Conservation (phyloP, 2,888 invertebrate genomes). For the Molanna angustata region DNA sequence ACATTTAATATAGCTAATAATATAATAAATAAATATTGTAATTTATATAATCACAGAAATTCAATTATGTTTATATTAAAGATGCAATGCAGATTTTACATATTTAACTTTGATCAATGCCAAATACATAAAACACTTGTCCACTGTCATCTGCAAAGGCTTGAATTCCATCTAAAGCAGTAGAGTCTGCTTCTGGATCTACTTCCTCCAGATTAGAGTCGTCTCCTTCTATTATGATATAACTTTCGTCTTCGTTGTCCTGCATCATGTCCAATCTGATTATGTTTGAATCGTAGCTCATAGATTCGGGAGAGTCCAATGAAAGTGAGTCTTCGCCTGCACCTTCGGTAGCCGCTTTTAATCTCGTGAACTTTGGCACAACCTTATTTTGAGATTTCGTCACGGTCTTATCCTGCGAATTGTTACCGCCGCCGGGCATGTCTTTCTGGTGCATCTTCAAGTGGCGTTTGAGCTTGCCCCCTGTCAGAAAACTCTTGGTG, state of each 20-base stretch:
- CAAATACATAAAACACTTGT: conserved; percentile 18
- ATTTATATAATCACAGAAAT: too few relatives aligned
- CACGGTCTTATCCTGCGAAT: not conserved
- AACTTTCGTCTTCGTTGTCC: conserved; percentile 25
- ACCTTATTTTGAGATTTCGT: conserved; percentile 9
- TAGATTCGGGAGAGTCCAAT: not conserved
- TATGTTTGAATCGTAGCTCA: conserved; percentile 1
- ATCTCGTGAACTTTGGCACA: conserved; percentile 14
- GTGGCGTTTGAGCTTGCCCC: conserved; percentile 40
- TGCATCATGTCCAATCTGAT: conserved; percentile 7
- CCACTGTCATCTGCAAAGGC: conserved; percentile 22
- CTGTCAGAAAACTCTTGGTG: conserved; percentile 39
- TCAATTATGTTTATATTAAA: too few relatives aligned
- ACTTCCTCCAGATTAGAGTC: conserved; percentile 11
- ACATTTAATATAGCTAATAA: too few relatives aligned
- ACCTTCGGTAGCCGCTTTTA: not conserved
- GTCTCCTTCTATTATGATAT: conserved; percentile 26
- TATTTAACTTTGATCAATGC: too few relatives aligned
- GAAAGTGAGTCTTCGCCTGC: too few relatives aligned
- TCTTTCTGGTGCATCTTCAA: conserved; percentile 36
- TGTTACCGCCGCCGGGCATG: not conserved
- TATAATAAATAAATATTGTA: too few relatives aligned
- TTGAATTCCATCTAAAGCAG: conserved; percentile 14
- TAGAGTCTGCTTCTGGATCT: conserved; percentile 1
- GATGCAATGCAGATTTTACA: too few relatives aligned